Evolutionary conservation across 2,797 vertebrate species (phyloP), one percentile per base, ranked within the genome.

Genomic region (Falco biarmicus): DNA sequence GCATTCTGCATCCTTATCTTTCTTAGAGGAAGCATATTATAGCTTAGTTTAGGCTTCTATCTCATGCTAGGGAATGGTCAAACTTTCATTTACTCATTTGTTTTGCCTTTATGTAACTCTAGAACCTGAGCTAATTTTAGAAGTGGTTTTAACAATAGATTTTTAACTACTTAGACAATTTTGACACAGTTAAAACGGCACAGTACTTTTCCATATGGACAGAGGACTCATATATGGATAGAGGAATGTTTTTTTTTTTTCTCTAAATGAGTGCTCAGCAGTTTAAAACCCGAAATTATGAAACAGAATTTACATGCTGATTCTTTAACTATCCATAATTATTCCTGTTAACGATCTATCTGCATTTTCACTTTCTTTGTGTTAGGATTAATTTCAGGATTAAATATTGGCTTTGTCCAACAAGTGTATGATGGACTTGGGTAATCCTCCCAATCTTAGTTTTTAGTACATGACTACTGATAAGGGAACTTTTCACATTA

Each of bases 351-450:
- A 45, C 32, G 63, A 84, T 59, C 20, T 71, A 28, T 19, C 71
- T 65, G 15, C 43, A 87, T 86, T 94, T 84, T 70, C 53, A 29
- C n/a, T 73, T 93, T 73, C 31, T 59, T 66, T 87, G 11, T 59
- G 31, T 59, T 53, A 81, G 59, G 53, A 85, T 83, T 94, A 93
- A 85, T 93, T 95, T 93, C 70, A 89, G 60, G 11, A n/a, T 95
- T 56, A 93, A 89, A 84, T 87, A 93, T 73, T 94, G 85, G 43
- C 37, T 95, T 85, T 93, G n/a, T 76, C 76, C 29, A 4, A 65
- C 2, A 11, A 65, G 5, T 6, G 0, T 41, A 47, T 66, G 59
- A 84, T 32, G 28, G 34, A 70, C 2, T 1, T 70, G 69, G 34
- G 28, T 77, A 89, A 91, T 89, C 54, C 73, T 93, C 16, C 25